Evolutionary conservation across 1,140 invertebrate species (phyloP).

Genomic region (Listronotus oregonensis): DNA sequence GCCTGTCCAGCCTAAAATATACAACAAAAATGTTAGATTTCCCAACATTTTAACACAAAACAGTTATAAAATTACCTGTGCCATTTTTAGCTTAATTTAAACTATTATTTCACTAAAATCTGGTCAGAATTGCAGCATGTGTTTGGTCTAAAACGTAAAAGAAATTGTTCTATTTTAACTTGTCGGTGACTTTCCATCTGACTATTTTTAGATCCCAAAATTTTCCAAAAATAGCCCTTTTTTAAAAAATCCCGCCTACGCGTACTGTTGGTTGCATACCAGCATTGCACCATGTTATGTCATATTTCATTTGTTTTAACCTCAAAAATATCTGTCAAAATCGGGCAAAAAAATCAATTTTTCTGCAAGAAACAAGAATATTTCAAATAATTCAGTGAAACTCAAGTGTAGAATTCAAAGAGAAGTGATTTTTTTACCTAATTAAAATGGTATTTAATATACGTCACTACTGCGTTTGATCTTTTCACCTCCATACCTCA

Average conservation of each 20-base stretch:
- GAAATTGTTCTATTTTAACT: constrained; percentile 30
- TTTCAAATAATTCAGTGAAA: constrained; percentile 1
- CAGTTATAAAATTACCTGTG: constrained; percentile 16
- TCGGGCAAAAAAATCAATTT: constrained; percentile 4
- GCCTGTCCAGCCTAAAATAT: constrained; percentile 9
- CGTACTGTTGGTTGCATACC: constrained; percentile 1
- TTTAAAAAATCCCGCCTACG: constrained; percentile 13
- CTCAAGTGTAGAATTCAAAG: neutral
- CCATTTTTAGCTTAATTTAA: constrained; percentile 14
- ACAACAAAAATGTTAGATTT: neutral
- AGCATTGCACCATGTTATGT: constrained; percentile 1
- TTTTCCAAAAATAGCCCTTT: constrained; percentile 3
- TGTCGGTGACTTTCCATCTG: neutral
- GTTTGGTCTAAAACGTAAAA: constrained; percentile 22
- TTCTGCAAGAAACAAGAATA: neutral
- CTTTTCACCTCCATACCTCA: constrained; percentile 1
- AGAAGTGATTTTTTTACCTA: neutral
- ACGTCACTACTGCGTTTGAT: neutral
- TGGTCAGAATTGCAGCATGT: constrained; percentile 2
- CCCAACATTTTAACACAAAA: neutral
- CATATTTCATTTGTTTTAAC: constrained; percentile 12
- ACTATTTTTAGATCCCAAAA: constrained; percentile 16
- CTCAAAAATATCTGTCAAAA: constrained; percentile 14
- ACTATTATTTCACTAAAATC: neutral
- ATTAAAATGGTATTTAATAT: neutral